A percentile compares a stretch with the other conserved stretches of the same genome.
Conservation (phyloP, 2,888 invertebrate genomes). For the Asteroscopus sphinx region DNA sequence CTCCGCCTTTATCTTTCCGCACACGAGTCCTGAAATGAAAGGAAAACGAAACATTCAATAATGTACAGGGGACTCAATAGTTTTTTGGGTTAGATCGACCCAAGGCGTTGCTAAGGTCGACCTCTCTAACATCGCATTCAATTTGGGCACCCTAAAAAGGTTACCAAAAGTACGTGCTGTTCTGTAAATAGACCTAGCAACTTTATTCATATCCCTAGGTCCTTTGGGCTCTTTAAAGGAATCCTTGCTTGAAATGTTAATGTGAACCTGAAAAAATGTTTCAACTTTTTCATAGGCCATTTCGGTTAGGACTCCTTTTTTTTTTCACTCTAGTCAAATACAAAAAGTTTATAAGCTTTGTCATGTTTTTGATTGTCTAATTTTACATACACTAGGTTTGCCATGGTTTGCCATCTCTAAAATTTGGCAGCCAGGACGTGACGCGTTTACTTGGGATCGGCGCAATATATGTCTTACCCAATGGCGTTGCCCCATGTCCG, state of each 20-base stretch:
- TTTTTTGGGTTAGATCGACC: not conserved
- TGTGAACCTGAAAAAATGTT: not conserved
- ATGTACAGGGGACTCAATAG: conserved; percentile 1
- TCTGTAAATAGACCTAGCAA: not conserved
- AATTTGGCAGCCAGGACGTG: too few relatives aligned
- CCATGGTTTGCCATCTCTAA: too few relatives aligned
- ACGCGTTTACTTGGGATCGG: too few relatives aligned
- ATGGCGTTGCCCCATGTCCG: too few relatives aligned
- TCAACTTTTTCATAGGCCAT: not conserved
- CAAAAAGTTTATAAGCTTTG: too few relatives aligned
- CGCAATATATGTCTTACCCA: too few relatives aligned
- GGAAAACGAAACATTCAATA: conserved; percentile 4
- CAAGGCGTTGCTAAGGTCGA: too few relatives aligned
- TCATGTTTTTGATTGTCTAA: too few relatives aligned
- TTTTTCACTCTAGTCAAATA: too few relatives aligned
- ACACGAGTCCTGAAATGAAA: conserved; percentile 75
- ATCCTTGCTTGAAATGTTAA: conserved; percentile 16
- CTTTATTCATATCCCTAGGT: conserved; percentile 9
- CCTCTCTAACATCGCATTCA: conserved; percentile 7
- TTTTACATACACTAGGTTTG: too few relatives aligned
- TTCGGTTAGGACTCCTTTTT: not conserved
- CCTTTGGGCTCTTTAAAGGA: conserved; percentile 9
- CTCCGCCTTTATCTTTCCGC: conserved; percentile 77
- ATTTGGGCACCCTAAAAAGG: conserved; percentile 2
- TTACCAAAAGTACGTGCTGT: conserved; percentile 2